Evolutionary conservation across 2,888 invertebrate species (phyloP).

Genomic region (Teleogryllus oceanicus): DNA sequence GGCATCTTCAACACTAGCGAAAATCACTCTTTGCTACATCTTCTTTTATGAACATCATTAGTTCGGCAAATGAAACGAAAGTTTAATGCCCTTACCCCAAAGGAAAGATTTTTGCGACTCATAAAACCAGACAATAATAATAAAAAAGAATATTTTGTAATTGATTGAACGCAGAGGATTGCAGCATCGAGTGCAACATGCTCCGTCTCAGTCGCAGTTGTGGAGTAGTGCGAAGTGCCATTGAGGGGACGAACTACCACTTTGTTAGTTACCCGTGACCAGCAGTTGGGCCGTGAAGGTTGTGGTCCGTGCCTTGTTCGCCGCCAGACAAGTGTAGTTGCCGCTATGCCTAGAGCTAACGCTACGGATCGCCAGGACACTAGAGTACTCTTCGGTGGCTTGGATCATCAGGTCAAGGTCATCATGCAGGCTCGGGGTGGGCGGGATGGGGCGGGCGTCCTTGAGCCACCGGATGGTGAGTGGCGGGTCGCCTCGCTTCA

Average conservation of each 20-base stretch:
- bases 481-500: constrained; percentile 45
- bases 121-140: no score
- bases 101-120: no score
- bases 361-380: constrained; percentile 39
- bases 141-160: background rate
- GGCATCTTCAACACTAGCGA: background rate
- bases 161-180: background rate
- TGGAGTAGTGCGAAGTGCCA: background rate
- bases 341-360: constrained; percentile 47
- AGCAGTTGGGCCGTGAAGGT: constrained; percentile 57
- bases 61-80: no score
- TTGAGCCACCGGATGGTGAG: constrained; percentile 47
- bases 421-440: constrained; percentile 34
- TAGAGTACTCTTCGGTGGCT: constrained; percentile 38
- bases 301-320: constrained; percentile 55
- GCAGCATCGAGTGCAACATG: constrained; percentile 5
- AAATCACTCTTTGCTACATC: background rate
- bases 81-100: background rate
- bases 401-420: constrained; percentile 38
- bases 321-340: constrained; percentile 59
- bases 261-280: constrained; percentile 61
- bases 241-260: background rate
- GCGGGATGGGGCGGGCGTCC: constrained; percentile 39
- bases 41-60: no score
- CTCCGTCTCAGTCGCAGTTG: constrained; percentile 4